Evolutionary conservation across 2,113 vertebrate genomes (phyloP).

Genomic region (Lota lota): DNA sequence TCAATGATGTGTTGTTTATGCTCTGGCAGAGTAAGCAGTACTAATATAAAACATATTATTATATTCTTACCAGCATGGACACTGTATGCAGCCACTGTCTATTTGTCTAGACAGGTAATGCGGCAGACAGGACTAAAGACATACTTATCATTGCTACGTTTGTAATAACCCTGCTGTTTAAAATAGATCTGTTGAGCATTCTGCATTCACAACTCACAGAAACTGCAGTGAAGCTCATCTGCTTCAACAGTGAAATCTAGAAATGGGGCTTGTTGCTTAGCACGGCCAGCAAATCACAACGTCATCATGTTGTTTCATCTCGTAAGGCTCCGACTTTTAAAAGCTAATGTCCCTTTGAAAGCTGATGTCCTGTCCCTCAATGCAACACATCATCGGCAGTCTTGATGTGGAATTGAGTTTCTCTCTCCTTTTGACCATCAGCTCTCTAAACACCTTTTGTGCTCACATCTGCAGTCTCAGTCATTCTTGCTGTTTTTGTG

Average conservation of each 20-base stretch:
- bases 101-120: too few relatives aligned
- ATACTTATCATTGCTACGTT: too few relatives aligned
- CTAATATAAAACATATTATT: too few relatives aligned
- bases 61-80: too few relatives aligned
- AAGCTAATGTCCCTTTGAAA: background rate
- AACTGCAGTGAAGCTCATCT: too few relatives aligned
- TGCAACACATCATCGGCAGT: constrained; percentile 1
- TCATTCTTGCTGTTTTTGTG: constrained; percentile 4
- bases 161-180: too few relatives aligned
- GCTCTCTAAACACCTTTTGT: constrained; percentile 30
- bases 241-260: constrained; percentile 13
- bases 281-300: constrained; percentile 8
- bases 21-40: too few relatives aligned
- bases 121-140: too few relatives aligned
- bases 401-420: constrained; percentile 27
- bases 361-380: constrained; percentile 3
- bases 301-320: background rate
- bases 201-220: too few relatives aligned
- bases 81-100: too few relatives aligned
- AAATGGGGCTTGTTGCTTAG: constrained; percentile 17
- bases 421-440: constrained; percentile 27
- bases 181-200: too few relatives aligned
- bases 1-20: too few relatives aligned
- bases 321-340: background rate
- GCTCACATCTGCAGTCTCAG: background rate